Percentiles rank a stretch among this genome's conserved stretches.
phyloP scores from a whole-genome alignment of 2,888 invertebrate species.

The Himalopsyche anomala region DNA sequence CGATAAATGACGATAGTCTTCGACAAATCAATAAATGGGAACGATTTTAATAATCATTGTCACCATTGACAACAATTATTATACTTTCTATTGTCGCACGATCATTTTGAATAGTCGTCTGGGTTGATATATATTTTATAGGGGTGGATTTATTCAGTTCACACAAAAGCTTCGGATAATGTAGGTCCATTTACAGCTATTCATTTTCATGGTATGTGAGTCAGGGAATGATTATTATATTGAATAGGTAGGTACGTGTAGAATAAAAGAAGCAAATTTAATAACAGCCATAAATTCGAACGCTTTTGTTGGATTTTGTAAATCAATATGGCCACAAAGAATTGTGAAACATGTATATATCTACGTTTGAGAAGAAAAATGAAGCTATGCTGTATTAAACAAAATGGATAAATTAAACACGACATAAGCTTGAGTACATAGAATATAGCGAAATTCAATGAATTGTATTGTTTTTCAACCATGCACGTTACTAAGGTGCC shows the following conservation, averaged over 20 bases:
- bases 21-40: background rate
- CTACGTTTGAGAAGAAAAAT: too few relatives aligned
- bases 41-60: background rate
- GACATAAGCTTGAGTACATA: too few relatives aligned
- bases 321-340: too few relatives aligned
- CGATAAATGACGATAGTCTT: background rate
- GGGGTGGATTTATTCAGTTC: slow-evolving; percentile 8
- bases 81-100: slow-evolving; percentile 5
- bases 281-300: background rate
- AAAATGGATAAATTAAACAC: too few relatives aligned
- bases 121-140: slow-evolving; percentile 22
- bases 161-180: background rate
- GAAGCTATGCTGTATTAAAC: too few relatives aligned
- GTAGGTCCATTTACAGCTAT: background rate
- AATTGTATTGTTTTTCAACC: too few relatives aligned
- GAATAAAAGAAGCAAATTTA: background rate
- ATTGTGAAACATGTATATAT: too few relatives aligned
- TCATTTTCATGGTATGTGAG: background rate
- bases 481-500: too few relatives aligned
- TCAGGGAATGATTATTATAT: background rate
- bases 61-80: slow-evolving; percentile 5
- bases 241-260: background rate
- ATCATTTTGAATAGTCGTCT: slow-evolving; percentile 10
- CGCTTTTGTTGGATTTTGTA: background rate
- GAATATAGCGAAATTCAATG: too few relatives aligned